Evolutionary conservation across 2,888 invertebrate genomes (phyloP).

Genomic region (Ormyrus pomaceus): DNA sequence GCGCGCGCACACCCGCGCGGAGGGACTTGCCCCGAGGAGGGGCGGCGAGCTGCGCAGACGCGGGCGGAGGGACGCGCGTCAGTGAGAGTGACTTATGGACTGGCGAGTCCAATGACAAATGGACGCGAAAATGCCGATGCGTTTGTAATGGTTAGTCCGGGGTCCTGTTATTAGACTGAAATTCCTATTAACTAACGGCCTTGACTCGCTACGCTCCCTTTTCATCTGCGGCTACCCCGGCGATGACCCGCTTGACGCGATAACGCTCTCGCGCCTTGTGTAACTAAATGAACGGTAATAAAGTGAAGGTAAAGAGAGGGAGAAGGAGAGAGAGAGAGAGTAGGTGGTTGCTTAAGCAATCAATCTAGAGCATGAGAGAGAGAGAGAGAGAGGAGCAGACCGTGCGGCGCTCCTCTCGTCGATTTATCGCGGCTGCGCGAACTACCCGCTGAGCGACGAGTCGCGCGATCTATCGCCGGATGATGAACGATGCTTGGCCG

Average conservation of each 20-base stretch:
- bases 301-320: background rate
- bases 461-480: no score
- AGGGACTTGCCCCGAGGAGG: background rate
- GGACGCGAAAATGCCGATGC: constrained; percentile 50
- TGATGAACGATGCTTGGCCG: no score
- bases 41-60: constrained; percentile 13
- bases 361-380: no score
- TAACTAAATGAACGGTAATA: constrained; percentile 23
- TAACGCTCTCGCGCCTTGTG: background rate
- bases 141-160: constrained; percentile 28
- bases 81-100: constrained; percentile 51
- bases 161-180: background rate
- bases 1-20: background rate
- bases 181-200: constrained; percentile 17
- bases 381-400: no score
- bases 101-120: constrained; percentile 52
- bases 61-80: background rate
- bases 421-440: no score
- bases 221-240: background rate
- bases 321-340: background rate
- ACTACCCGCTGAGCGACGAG: no score
- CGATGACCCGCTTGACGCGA: background rate
- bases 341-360: no score
- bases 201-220: background rate
- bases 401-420: no score